Evolutionary conservation across 2,888 invertebrate genomes (phyloP), one percentile per base, ranked within the genome.

Genomic region (Horisme vitalbata): DNA sequence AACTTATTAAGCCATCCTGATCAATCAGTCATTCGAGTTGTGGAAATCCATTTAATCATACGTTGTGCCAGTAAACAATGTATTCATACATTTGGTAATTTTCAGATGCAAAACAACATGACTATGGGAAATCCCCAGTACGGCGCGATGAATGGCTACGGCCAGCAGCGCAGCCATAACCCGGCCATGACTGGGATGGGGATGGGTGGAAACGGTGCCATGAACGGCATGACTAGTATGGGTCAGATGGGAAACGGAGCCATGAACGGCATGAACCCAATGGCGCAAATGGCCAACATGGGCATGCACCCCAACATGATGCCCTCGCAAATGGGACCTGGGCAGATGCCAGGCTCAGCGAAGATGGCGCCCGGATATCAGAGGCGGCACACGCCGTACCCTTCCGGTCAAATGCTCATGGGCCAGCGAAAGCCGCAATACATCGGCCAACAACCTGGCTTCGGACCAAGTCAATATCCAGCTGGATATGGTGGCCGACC

Each of bases 401-500:
- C 97, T 12, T 93, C 93, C 48, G 95, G 96, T 8, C 94, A 94
- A 46, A 95, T 96, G 94, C 95, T 96, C 76, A 95, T 95, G 93
- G 92, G 93, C 44, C 95, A 95, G 71, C 95, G 96, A 65, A 91
- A 95, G 67, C 91, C 91, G 49, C 93, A 92, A 55, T 92, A 93
- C 66, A 92, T 92, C 76, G 92, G 89, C 59, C 89, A 85, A 54
- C 87, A 78, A 63, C 84, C 90, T 63, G 68, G 73, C 8, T 94
- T 92, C 63, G 80, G 85, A 4, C 88, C 88, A 3, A 81, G 75
- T 24, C 91, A 92, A 66, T 91, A 91, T 65, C 90, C 91, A 1
- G 83, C 77, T 54, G 90, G 81, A 34, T 88, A 90, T 39, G 90
- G 87, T 14, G 86, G 82, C 11, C 75, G 90, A 47, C 90, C 90